Evolutionary conservation across 2,888 invertebrate species (phyloP), one percentile per base, ranked within the genome.

Genomic region (Hylaea fasciaria): DNA sequence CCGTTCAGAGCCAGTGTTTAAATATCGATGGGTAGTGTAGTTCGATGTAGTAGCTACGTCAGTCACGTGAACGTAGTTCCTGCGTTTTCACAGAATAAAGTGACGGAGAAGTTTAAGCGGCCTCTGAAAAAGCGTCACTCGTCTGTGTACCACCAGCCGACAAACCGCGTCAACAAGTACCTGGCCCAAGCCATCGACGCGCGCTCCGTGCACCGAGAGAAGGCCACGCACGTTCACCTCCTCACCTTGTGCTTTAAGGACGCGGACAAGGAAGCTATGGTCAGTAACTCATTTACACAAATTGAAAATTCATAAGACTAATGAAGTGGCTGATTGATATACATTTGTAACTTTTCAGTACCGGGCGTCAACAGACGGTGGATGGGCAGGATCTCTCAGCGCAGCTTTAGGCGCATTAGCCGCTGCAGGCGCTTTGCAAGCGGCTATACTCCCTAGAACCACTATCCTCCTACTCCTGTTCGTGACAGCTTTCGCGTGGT

Each of bases 111-210:
- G 86, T 96, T 97, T 85, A 96, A 97, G 91, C 94, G 97, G 80
- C 97, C 97, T 53, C 95, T 97, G 89, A 96, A 97, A 88, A 97
- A 97, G 91, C 95, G 97, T 74, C 96, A 96, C 87, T 96, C 96
- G 71, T 96, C 96, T 82, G 95, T 96, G 67, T 96, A 96, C 87
- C 96, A 97, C 90, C 97, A 97, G 88, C 97, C 97, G 37, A 96
- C 96, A 39, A 98, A 97, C 90, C 95, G 98, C 70, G 97, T 98
- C 60, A 98, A 98, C 93, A 97, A 97, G 85, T 97, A 96, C 89
- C 93, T 98, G 76, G 96, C 97, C 62, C 97, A 97, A 89, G 97
- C 97, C 32, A 97, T 98, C 73, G 97, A 97, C 83, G 97, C 97
- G 35, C 94, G 98, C 66, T 97, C 97, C 79, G 97, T 98, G 63